Percentiles rank a stretch among this genome's conserved stretches.
Conservation (phyloP, 2,888 invertebrate genomes). For the Tetrapedia diversipes region DNA sequence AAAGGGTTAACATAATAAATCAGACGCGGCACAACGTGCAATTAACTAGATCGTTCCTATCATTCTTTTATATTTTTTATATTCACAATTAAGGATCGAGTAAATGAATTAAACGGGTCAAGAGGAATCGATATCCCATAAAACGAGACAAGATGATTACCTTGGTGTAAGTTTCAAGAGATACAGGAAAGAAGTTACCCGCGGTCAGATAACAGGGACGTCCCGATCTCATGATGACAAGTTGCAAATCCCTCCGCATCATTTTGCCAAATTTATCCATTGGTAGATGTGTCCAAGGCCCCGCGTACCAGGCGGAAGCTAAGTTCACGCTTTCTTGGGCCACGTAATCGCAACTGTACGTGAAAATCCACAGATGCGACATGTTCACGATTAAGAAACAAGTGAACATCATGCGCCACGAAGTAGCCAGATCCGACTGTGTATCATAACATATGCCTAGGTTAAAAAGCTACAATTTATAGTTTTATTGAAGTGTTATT, state of each 20-base stretch:
- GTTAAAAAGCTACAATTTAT: too few relatives aligned
- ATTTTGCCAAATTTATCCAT: conserved; percentile 16
- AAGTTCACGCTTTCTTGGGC: conserved; percentile 19
- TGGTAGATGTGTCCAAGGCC: conserved; percentile 14
- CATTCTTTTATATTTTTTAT: too few relatives aligned
- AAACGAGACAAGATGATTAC: conserved; percentile 24
- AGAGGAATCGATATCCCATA: too few relatives aligned
- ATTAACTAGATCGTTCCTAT: too few relatives aligned
- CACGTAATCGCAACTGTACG: conserved; percentile 33
- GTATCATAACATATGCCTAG: too few relatives aligned
- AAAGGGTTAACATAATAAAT: too few relatives aligned
- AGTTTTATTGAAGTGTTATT: not conserved
- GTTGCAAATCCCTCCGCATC: conserved; percentile 47
- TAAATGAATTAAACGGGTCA: too few relatives aligned
- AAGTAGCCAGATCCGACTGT: not conserved
- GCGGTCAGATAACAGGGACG: conserved; percentile 54
- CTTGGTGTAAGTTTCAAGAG: conserved; percentile 54
- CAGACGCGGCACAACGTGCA: too few relatives aligned
- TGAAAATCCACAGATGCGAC: conserved; percentile 42
- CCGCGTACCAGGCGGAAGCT: not conserved
- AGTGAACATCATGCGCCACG: not conserved
- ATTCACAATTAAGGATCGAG: too few relatives aligned
- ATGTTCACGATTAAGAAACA: conserved; percentile 2
- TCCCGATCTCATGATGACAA: conserved; percentile 56
- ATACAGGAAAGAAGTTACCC: conserved; percentile 49